Conservation (phyloP, 2,797 vertebrate species). For the Chiroxiphia lanceolata region DNA sequence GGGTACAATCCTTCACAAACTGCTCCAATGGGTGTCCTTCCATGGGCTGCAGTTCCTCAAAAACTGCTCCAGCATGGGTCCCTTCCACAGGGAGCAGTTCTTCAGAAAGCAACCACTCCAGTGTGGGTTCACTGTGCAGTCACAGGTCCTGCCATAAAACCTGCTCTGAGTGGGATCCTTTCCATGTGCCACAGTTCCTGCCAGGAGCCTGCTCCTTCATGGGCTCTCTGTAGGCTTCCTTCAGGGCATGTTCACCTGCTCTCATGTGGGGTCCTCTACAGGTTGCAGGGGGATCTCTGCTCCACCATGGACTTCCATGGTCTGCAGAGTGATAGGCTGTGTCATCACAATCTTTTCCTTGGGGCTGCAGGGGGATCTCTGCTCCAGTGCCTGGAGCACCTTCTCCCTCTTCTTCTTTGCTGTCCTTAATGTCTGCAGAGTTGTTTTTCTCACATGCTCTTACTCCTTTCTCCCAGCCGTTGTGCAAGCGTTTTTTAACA, state of each 20-base stretch:
- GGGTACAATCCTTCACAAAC: not conserved
- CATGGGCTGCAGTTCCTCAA: not conserved
- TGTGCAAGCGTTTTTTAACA: not conserved
- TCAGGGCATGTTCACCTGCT: not conserved
- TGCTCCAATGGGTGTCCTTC: not conserved
- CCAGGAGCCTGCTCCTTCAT: not conserved
- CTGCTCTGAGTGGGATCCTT: not conserved
- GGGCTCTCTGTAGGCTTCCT: not conserved
- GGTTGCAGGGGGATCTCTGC: not conserved
- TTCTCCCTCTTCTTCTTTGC: not conserved
- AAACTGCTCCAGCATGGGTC: not conserved
- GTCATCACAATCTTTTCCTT: not conserved
- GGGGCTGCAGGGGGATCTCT: not conserved
- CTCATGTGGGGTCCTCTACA: not conserved
- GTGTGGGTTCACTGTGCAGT: too few relatives aligned
- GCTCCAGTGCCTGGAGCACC: not conserved
- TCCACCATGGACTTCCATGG: not conserved
- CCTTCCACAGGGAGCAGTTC: not conserved
- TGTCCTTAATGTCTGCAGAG: not conserved
- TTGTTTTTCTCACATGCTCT: not conserved
- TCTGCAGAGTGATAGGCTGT: not conserved
- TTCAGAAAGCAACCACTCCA: not conserved
- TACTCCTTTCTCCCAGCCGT: not conserved
- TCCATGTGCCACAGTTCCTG: not conserved
- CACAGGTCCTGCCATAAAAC: not conserved